Conservation (phyloP, 2,797 vertebrate species). For the Scyliorhinus canicula region DNA sequence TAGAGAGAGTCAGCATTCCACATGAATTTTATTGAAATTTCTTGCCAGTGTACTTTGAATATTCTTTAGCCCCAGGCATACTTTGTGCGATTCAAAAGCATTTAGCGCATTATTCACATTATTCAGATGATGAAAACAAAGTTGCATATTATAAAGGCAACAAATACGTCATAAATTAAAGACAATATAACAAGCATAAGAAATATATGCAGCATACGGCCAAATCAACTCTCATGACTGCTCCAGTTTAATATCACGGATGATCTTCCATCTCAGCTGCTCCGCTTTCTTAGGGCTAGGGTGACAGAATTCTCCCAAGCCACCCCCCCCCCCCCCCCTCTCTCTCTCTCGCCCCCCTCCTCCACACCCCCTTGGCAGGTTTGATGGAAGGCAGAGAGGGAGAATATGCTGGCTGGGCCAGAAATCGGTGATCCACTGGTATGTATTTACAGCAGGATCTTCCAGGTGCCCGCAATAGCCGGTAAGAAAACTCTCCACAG, state of each 20-base stretch:
- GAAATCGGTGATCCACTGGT: too few relatives aligned
- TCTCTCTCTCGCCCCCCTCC: too few relatives aligned
- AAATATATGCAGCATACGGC: not conserved
- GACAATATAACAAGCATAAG: not conserved
- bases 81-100: not conserved
- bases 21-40: not conserved
- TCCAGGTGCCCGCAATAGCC: too few relatives aligned
- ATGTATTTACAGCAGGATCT: too few relatives aligned
- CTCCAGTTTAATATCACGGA: not conserved
- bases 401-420: too few relatives aligned
- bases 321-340: too few relatives aligned
- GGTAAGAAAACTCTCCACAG: too few relatives aligned
- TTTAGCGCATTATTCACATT: not conserved
- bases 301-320: too few relatives aligned
- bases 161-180: not conserved
- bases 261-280: not conserved
- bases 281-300: not conserved
- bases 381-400: too few relatives aligned
- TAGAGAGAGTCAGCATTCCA: not conserved
- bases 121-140: not conserved
- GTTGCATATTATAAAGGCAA: not conserved
- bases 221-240: not conserved
- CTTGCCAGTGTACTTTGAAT: not conserved
- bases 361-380: too few relatives aligned
- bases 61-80: not conserved